Evolutionary conservation across 2,888 invertebrate genomes (phyloP), one percentile per base, ranked within the genome.

Genomic region (Leptothorax acervorum): DNA sequence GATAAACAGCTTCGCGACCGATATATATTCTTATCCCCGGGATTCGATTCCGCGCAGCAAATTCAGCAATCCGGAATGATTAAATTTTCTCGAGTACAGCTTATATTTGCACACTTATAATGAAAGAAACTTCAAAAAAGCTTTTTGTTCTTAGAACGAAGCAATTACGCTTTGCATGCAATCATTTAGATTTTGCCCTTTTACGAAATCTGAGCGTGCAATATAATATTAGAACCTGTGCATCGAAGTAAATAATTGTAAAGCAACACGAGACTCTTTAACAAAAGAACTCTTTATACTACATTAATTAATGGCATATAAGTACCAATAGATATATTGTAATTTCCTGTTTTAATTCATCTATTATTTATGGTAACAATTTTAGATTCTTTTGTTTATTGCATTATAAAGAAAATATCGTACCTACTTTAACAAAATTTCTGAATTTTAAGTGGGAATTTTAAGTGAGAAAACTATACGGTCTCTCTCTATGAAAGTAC

Each of bases 1-100:
- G 45, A 73, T 79, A 81, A 60, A 81, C 79, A 71, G 35, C 73
- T 35, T 57, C 23, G 48, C 45, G 73, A 60, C 57, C 45, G 12
- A 71, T 55, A 68, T 57, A 57, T 73, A 73, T 71, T 71, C 57
- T 79, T 79, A 79, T 79, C 45, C 45, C 8, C 35, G 18, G 15
- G 48, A 81, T 60, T 60, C 48, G n/a, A 57, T n/a, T 23, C 57
- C 28, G 35, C 42, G 28, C 60, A 23, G 28, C 39, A 23, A 53
- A 6, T 39, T n/a, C 1, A 57, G 31, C 42, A 39, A 35, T 39
- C 1, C 9, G 57, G 23, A 60, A 79, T 45, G 57, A 71, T 71
- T 48, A 60, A 73, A 60, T 73, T 62, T 23, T 12, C 73, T 15
- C 35, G 23, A 45, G 28, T 11, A 42, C 23, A 57, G 35, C 11